Base-by-base conservation (phyloP, 2,113 vertebrate species). In the Pteruthius melanotis region DNA sequence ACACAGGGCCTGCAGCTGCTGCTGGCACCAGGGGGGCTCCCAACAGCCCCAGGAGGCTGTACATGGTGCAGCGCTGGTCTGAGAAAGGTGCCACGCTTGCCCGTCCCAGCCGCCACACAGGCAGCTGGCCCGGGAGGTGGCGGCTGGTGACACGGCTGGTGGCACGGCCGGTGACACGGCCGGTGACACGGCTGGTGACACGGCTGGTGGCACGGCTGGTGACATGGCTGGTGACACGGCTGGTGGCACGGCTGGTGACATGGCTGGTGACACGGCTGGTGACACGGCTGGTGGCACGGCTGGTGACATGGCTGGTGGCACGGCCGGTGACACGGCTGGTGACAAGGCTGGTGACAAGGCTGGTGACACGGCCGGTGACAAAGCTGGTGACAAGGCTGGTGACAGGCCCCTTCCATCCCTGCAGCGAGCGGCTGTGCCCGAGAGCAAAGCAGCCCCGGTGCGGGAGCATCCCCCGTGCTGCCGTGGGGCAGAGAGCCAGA, bases 371-470 rank as follows among this genome's bases (percentile, higher is more conserved):
- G 76, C 60, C 4, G 3, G 13, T 2, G 57, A 59, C 2, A 23
- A 11, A 13, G 40, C 66, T 37, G 63, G 78, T n/a, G 70, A 24
- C 64, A 50, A 1, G 1, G 76, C 60, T 4, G 3, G 13, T 2
- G 57, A 59, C 1, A 23, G 26, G 63, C 18, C 70, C 2, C 66
- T 40, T 33, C 21, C 68, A 65, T 10, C 5, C 0, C 61, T 13
- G 72, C 30, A 23, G 75, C 0, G 1, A 77, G 53, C 0, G 1
- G 17, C 78, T 22, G n/a, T 3, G 2, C 18, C 63, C 0, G 0
- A 33, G 33, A 31, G 37, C 79, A 78, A 74, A 39, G 10, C 5
- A 0, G 44, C 24, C 40, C 18, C 0, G 1, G 7, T 3, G 52
- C 4, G 1, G 11, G 22, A 63, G 19, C 0, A 0, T 28, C 28